phyloP scores from a whole-genome alignment of 2,113 vertebrate genomes.

The Nesospiza acunhae region DNA sequence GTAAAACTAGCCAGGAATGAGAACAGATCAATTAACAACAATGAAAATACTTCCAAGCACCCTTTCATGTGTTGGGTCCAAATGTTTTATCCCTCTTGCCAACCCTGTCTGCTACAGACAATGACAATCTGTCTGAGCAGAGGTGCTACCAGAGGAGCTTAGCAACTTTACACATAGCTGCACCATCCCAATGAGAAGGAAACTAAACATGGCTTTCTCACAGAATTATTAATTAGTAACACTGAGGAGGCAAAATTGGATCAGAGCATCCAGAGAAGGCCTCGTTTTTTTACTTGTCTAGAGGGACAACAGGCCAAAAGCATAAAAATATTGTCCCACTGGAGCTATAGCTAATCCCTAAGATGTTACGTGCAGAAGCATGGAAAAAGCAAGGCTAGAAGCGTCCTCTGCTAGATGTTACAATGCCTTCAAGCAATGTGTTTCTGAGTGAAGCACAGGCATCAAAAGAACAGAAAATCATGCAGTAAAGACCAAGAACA shows the following conservation, averaged over 20 bases:
- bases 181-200: neutral
- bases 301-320: neutral
- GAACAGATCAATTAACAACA: neutral
- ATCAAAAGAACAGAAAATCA: neutral
- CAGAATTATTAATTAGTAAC: neutral
- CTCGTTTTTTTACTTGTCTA: neutral
- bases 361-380: fast-evolving
- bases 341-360: neutral
- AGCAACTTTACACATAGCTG: neutral
- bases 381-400: neutral
- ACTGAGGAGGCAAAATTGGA: neutral
- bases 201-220: neutral
- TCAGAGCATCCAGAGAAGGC: neutral
- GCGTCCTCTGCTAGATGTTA: neutral
- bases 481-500: neutral
- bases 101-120: neutral
- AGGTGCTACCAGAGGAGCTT: neutral
- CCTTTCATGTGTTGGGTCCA: fast-evolving
- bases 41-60: neutral
- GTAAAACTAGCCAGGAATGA: neutral
- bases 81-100: neutral
- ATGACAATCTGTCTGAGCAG: neutral
- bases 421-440: neutral
- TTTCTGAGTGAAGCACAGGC: neutral
- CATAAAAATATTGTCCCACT: neutral